These are phyloP conservation scores for Varanus komodoensis DNA, from an alignment of 2,113 vertebrate genomes.

Conservation along the genomic window DNA sequence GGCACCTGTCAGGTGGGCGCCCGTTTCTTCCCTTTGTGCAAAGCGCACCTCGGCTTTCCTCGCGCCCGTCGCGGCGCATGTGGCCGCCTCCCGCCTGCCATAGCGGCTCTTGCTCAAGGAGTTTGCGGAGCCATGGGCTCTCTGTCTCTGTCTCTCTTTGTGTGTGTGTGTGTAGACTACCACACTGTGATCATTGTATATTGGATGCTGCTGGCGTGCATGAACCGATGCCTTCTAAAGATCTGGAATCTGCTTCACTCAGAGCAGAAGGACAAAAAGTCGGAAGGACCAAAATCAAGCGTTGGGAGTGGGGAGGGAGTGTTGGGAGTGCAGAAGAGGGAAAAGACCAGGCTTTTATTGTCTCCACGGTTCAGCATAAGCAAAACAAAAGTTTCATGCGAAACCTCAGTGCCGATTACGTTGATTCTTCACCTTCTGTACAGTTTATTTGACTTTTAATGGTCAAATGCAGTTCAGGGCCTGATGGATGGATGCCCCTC, in stretches of 20 bases:
- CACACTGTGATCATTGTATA: conserved; percentile 36
- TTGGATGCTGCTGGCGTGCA: conserved; percentile 45
- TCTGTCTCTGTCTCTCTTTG: background rate
- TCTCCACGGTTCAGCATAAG: background rate
- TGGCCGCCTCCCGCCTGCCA: background rate
- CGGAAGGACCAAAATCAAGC: background rate
- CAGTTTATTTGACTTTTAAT: background rate
- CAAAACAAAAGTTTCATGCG: background rate
- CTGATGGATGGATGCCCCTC: background rate
- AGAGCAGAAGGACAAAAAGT: background rate
- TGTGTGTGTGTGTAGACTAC: conserved; percentile 39
- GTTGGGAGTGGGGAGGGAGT: background rate
- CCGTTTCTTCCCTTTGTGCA: no score
- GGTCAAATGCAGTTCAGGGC: background rate
- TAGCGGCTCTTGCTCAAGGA: background rate
- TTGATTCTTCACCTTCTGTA: background rate
- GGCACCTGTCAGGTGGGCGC: no score
- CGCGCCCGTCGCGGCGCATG: no score
- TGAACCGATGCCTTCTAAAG: conserved; percentile 12
- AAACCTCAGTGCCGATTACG: no score
- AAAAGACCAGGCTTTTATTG: background rate
- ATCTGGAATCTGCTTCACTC: background rate
- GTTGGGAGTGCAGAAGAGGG: no score
- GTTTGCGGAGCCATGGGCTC: conserved; percentile 53
- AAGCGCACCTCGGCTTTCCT: background rate